These are phyloP conservation scores for Ceratina calcarata DNA, from an alignment of 1,140 invertebrate genomes.

Conservation along the genomic window DNA sequence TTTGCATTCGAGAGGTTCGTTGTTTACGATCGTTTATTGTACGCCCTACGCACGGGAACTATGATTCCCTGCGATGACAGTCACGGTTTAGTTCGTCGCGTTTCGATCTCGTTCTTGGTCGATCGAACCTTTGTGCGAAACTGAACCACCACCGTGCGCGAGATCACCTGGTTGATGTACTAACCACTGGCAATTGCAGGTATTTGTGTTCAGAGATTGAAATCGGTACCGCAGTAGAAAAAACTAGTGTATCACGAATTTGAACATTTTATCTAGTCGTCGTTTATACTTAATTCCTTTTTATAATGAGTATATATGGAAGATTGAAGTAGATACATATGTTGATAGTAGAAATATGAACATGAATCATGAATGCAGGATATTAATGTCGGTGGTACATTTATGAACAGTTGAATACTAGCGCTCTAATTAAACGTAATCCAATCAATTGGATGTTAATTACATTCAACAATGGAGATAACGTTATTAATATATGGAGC, in stretches of 20 bases:
- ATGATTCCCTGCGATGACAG: background rate
- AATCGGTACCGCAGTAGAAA: too few species aligned
- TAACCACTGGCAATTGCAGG: background rate
- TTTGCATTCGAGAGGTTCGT: slow-evolving; percentile 14
- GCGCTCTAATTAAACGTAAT: background rate
- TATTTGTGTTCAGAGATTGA: background rate
- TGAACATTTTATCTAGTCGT: too few species aligned
- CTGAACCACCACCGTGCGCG: background rate
- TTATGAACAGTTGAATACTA: background rate
- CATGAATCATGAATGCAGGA: background rate
- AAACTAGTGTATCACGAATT: too few species aligned
- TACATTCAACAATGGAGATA: background rate
- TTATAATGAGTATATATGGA: too few species aligned
- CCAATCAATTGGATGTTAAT: background rate
- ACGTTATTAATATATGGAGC: background rate
- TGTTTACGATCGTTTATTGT: slow-evolving; percentile 11
- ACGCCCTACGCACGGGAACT: background rate
- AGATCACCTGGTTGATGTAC: background rate
- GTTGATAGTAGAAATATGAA: background rate
- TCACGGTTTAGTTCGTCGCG: background rate
- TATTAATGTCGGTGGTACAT: too few species aligned
- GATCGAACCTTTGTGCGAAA: background rate
- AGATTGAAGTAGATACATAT: too few species aligned
- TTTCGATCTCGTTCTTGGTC: background rate
- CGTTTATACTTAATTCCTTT: too few species aligned